Percentiles rank a stretch among this genome's conserved stretches.
Evolutionary conservation across 2,797 vertebrate species (phyloP).

Genomic region (Hemitrygon akajei): DNA sequence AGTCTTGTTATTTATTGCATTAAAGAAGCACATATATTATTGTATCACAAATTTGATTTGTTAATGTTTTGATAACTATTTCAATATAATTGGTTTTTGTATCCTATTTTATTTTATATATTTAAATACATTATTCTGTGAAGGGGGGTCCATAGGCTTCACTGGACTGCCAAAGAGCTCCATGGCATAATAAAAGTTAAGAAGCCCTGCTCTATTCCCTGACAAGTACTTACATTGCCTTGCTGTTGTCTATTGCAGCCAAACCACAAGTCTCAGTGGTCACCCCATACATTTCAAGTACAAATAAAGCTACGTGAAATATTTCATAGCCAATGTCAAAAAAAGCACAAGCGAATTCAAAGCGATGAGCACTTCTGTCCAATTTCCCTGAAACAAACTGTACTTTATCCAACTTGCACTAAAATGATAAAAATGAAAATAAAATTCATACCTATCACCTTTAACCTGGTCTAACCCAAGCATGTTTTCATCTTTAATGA

Average conservation of each 20-base stretch:
- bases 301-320: background rate
- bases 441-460: background rate
- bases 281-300: background rate
- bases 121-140: no score
- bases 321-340: background rate
- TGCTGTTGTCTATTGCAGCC: background rate
- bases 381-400: background rate
- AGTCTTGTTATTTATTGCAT: no score
- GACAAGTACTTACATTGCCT: no score
- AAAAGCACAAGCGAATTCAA: background rate
- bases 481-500: conserved; percentile 9
- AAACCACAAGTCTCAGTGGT: background rate
- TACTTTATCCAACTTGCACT: background rate
- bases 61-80: no score
- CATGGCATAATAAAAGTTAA: no score
- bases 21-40: no score
- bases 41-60: no score
- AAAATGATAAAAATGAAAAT: background rate
- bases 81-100: no score
- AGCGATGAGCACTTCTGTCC: background rate
- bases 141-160: no score
- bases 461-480: background rate
- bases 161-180: no score
- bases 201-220: no score
- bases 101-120: no score